A percentile compares a stretch with the other conserved stretches of the same genome.
Evolutionary conservation across 2,888 invertebrate species (phyloP).

Genomic region (Anticlea derivata): DNA sequence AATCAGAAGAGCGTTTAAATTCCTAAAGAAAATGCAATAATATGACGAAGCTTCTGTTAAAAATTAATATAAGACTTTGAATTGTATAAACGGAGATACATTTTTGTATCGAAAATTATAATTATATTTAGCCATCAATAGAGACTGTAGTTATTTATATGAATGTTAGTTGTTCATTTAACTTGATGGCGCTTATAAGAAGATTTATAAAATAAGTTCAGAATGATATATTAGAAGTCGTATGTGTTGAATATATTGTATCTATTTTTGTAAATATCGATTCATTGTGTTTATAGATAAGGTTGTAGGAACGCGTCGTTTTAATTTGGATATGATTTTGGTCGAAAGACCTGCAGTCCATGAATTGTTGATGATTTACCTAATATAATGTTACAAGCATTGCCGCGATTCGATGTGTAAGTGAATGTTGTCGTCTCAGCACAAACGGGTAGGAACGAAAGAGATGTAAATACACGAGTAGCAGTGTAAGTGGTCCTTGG

Average conservation of each 20-base stretch:
- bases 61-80: constrained; percentile 40
- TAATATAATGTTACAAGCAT: constrained; percentile 41
- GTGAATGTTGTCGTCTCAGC: constrained; percentile 45
- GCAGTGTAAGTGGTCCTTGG: constrained; percentile 39
- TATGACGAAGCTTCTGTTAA: constrained; percentile 46
- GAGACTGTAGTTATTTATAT: constrained; percentile 77
- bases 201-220: constrained; percentile 53
- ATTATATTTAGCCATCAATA: constrained; percentile 63
- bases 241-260: constrained; percentile 40
- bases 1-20: constrained; percentile 38
- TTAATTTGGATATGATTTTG: constrained; percentile 40
- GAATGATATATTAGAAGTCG: constrained; percentile 42
- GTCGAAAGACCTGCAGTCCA: constrained; percentile 46
- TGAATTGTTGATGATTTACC: constrained; percentile 37
- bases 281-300: constrained; percentile 40
- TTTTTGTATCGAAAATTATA: constrained; percentile 51
- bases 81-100: constrained; percentile 37
- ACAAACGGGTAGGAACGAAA: constrained; percentile 47
- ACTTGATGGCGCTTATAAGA: constrained; percentile 63
- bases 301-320: constrained; percentile 39
- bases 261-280: constrained; percentile 63
- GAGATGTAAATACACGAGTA: constrained; percentile 65
- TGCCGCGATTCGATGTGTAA: constrained; percentile 41
- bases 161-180: constrained; percentile 73
- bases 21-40: constrained; percentile 55